Base-by-base conservation (phyloP, 2,888 invertebrate genomes). In the Rosalia funebris region DNA sequence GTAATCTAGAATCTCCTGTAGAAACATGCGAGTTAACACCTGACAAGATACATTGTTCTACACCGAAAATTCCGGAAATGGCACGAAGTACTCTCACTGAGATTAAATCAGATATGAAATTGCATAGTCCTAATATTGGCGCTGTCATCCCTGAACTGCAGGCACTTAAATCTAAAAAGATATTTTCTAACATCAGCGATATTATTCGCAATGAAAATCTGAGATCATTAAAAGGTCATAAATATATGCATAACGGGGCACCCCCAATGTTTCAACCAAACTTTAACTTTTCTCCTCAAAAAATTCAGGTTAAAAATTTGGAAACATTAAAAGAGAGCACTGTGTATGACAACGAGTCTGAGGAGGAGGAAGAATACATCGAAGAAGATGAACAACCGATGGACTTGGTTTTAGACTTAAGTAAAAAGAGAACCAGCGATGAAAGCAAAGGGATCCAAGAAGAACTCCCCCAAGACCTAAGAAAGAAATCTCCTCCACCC, bases 401-500 rank as follows among this genome's bases (percentile, higher is more conserved):
- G 62, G 78, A 80, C 67, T 62, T 86, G 16, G 93, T 91, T 2
- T 83, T 94, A 42, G 94, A 95, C 82, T 85, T 95, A 64, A 93
- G 93, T 77, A 92, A 91, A 76, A 93, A 93, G 81, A 88, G 77
- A 68, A 45, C 61, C 5, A 72, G 72, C n/a, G 72, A 74, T 0
- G 71, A 74, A 5, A 11, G 7, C 1, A 75, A 75, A 59, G 72
- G 69, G 15, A 54, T 53, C 1, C 65, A 63, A 20, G 70, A 73
- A 65, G 69, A 60, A 52, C 57, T 69, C 44, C 83, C 85, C 1
- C 83, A 87, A 70, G 83, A 83, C 71, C 72, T 82, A 34, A 79
- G 81, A 0, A 81, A 80, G 54, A 84, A 85, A 61, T 25, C 81
- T 4, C 72, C 81, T 1, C 80, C 79, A 15, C 82, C 82, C 31